Conservation (phyloP, 2,797 vertebrate genomes). For the Manis javanica region DNA sequence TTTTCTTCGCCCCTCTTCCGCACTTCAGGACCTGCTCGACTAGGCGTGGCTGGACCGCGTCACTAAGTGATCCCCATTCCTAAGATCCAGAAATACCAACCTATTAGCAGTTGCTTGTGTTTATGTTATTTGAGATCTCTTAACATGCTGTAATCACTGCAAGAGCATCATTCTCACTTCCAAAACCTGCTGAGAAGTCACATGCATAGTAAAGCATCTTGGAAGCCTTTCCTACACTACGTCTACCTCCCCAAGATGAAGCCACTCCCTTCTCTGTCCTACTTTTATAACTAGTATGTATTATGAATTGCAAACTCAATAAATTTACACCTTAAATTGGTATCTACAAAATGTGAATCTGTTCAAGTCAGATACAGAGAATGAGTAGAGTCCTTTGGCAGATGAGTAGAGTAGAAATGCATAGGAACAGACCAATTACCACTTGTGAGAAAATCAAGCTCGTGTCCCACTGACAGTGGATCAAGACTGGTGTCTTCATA, state of each 20-base stretch:
- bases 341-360: conserved; percentile 36
- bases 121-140: background rate
- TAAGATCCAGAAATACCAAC: background rate
- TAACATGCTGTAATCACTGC: background rate
- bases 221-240: background rate
- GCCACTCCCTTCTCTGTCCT: too few relatives aligned
- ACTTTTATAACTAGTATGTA: background rate
- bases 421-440: background rate
- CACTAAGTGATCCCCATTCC: background rate
- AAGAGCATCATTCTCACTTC: background rate
- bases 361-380: background rate
- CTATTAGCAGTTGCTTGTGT: background rate
- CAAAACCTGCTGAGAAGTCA: background rate
- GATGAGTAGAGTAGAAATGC: background rate
- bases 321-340: background rate
- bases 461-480: background rate
- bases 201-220: background rate
- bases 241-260: too few relatives aligned
- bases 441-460: background rate
- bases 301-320: background rate
- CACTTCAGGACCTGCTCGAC: too few relatives aligned
- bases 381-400: background rate
- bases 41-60: too few relatives aligned
- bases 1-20: too few relatives aligned
- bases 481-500: background rate